A percentile compares a stretch with the other conserved stretches of the same genome.
Conservation (phyloP, 2,797 vertebrate genomes). For the Acipenser ruthenus region DNA sequence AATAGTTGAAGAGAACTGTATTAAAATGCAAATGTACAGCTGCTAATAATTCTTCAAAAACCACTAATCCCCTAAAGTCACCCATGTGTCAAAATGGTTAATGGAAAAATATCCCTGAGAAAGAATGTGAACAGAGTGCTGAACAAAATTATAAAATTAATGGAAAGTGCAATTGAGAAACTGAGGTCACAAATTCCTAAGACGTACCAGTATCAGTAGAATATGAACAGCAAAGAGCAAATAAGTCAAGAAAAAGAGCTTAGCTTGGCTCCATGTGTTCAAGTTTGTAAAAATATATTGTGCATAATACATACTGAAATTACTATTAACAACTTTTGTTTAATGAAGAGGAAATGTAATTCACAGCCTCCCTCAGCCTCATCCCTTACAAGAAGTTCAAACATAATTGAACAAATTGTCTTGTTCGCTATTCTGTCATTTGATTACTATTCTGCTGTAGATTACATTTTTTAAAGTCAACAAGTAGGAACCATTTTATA, state of each 20-base stretch:
- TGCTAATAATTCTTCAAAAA: constrained; percentile 99
- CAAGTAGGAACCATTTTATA: too few relatives aligned
- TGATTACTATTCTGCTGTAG: constrained; percentile 35
- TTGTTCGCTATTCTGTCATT: constrained; percentile 26
- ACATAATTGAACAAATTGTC: constrained; percentile 30
- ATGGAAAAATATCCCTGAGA: constrained; percentile 98
- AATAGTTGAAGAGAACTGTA: constrained; percentile 91
- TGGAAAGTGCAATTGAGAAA: constrained; percentile 28
- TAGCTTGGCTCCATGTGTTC: neutral
- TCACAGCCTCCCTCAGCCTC: constrained; percentile 3
- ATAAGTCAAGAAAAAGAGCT: neutral
- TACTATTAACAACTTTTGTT: constrained; percentile 12
- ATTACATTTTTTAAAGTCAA: constrained; percentile 15
- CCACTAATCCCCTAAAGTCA: constrained; percentile 99
- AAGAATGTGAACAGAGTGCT: constrained; percentile 51
- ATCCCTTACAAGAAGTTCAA: constrained; percentile 8
- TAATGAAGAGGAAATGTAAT: constrained; percentile 11
- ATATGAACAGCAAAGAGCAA: neutral
- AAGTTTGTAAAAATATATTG: neutral
- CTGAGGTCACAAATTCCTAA: constrained; percentile 35
- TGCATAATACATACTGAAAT: neutral
- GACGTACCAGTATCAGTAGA: constrained; percentile 24
- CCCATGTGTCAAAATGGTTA: constrained; percentile 98
- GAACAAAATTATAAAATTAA: constrained; percentile 37
- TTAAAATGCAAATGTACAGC: constrained; percentile 99